phyloP scores from a whole-genome alignment of 2,888 invertebrate species.

The Sphecodes monilicornis region DNA sequence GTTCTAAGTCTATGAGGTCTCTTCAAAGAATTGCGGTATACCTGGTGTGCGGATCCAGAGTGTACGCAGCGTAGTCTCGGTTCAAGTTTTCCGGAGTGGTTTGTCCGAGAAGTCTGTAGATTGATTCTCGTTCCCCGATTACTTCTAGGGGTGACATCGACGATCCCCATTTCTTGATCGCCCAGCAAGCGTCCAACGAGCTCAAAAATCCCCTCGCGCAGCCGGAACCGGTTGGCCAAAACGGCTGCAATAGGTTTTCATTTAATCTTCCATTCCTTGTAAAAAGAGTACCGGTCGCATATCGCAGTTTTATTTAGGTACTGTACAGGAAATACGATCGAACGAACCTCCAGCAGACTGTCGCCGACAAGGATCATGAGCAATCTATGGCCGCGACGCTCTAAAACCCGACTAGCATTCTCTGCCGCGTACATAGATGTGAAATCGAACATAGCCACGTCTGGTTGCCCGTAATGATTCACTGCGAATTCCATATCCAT shows the following conservation, averaged over 20 bases:
- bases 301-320: neutral
- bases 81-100: constrained; percentile 98
- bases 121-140: constrained; percentile 97
- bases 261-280: neutral
- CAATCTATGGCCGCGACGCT: constrained; percentile 90
- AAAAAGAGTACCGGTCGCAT: neutral
- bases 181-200: constrained; percentile 98
- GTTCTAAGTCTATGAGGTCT: neutral
- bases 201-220: constrained; percentile 98
- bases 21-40: constrained; percentile 50
- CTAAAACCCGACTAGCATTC: constrained; percentile 95
- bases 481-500: constrained; percentile 97
- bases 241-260: constrained; percentile 87
- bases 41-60: constrained; percentile 94
- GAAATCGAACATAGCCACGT: constrained; percentile 99
- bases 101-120: constrained; percentile 94
- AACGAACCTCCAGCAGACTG: constrained; percentile 93
- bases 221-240: constrained; percentile 99
- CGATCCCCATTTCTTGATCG: constrained; percentile 93
- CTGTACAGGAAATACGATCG: neutral
- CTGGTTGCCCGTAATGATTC: constrained; percentile 98
- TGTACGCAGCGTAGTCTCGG: constrained; percentile 94
- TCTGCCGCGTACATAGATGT: constrained; percentile 99
- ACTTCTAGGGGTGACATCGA: constrained; percentile 91
- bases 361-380: constrained; percentile 97